These are phyloP conservation scores for Lamellibrachia satsuma DNA, from an alignment of 2,888 invertebrate species.

Conservation along the genomic window DNA sequence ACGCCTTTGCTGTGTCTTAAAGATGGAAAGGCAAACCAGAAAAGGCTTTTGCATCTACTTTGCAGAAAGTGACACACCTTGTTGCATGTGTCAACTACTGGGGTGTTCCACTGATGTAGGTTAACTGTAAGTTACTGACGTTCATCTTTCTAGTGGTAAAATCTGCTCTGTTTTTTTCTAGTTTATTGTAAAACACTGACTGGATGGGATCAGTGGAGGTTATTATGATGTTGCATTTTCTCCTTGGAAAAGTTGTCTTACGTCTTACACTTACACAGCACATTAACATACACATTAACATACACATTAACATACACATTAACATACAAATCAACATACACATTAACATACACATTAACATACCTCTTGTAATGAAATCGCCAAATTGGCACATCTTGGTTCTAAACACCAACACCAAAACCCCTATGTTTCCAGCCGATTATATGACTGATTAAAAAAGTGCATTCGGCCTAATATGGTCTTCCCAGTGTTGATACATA, in stretches of 20 bases:
- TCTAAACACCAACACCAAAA: not conserved
- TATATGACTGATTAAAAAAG: not conserved
- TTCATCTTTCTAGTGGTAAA: too few relatives aligned
- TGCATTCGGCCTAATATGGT: not conserved
- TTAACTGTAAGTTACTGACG: too few relatives aligned
- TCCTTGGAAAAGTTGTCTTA: not conserved
- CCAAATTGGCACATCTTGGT: not conserved
- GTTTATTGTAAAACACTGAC: not conserved
- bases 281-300: not conserved
- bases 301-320: too few relatives aligned
- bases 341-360: too few relatives aligned
- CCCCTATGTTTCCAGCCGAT: not conserved
- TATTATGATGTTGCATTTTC: not conserved
- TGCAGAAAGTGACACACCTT: too few relatives aligned
- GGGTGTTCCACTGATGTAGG: too few relatives aligned
- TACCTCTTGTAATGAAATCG: not conserved
- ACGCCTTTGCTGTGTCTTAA: too few relatives aligned
- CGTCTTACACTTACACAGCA: not conserved
- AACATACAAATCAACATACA: too few relatives aligned
- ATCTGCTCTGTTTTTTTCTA: too few relatives aligned
- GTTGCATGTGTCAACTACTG: too few relatives aligned
- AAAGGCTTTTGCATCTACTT: too few relatives aligned
- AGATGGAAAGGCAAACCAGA: too few relatives aligned
- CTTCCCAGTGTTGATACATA: not conserved
- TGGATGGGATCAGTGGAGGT: not conserved